These are phyloP conservation scores for Ischnus inquisitorius DNA, from an alignment of 2,888 invertebrate species.

Conservation along the genomic window DNA sequence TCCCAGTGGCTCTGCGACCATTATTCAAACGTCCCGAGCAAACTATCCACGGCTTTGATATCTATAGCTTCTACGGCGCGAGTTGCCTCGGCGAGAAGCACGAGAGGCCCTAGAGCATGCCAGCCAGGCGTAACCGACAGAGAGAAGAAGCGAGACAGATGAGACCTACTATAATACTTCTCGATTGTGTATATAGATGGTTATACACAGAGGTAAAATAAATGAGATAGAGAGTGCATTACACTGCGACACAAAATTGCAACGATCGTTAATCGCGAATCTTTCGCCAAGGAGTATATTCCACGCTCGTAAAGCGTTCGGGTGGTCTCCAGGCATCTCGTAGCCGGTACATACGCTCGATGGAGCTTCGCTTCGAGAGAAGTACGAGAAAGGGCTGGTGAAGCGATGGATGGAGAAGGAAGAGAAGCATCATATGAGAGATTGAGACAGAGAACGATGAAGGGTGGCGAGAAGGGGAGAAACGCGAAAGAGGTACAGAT, in stretches of 20 bases:
- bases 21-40: slow-evolving; percentile 77
- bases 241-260: slow-evolving; percentile 71
- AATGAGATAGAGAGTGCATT: slow-evolving; percentile 54
- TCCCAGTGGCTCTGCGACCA: slow-evolving; percentile 60
- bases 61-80: slow-evolving; percentile 66
- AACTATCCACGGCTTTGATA: slow-evolving; percentile 53
- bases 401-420: slow-evolving; percentile 4
- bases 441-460: slow-evolving; percentile 65
- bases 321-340: slow-evolving; percentile 62
- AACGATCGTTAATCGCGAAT: slow-evolving; percentile 72
- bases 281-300: slow-evolving; percentile 70
- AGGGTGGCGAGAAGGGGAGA: slow-evolving; percentile 56
- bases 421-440: slow-evolving; percentile 38
- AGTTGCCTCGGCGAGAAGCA: slow-evolving; percentile 34
- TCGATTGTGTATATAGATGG: slow-evolving; percentile 20
- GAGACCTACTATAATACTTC: slow-evolving; percentile 38
- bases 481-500: slow-evolving; percentile 47
- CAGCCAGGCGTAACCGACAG: slow-evolving; percentile 28
- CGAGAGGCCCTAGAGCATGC: slow-evolving; percentile 54
- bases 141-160: slow-evolving; percentile 32
- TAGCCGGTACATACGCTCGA: slow-evolving; percentile 6
- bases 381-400: slow-evolving; percentile 57
- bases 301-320: slow-evolving; percentile 69
- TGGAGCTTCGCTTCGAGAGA: background rate
- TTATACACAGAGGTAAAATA: slow-evolving; percentile 29